These are phyloP conservation scores for Sinentomon sp. DNA, from an alignment of 2,888 invertebrate genomes.

Conservation along the genomic window DNA sequence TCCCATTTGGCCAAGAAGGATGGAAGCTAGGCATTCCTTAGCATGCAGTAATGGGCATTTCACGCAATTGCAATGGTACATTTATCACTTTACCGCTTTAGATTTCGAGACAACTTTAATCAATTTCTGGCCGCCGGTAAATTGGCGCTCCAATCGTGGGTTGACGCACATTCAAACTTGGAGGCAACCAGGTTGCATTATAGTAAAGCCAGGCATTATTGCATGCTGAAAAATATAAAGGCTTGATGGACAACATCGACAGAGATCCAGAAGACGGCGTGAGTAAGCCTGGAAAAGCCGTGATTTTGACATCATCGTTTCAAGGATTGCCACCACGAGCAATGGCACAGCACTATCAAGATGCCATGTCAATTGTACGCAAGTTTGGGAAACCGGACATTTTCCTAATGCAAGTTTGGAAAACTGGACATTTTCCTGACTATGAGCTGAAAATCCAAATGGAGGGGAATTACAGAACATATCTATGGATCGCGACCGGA, in stretches of 20 bases:
- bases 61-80: too few species aligned
- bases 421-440: constrained; percentile 22
- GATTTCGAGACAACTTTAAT: too few species aligned
- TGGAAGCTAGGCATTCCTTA: too few species aligned
- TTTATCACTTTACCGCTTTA: too few species aligned
- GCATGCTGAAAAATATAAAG: too few species aligned
- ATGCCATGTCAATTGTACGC: constrained; percentile 22
- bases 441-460: constrained; percentile 22
- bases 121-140: too few species aligned
- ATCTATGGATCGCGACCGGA: too few species aligned
- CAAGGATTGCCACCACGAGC: constrained; percentile 18
- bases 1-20: too few species aligned
- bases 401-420: constrained; percentile 21
- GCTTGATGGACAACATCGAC: constrained; percentile 3
- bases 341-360: constrained; percentile 21
- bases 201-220: too few species aligned
- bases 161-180: too few species aligned
- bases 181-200: too few species aligned
- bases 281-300: constrained; percentile 16
- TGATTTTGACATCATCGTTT: constrained; percentile 20
- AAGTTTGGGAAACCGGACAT: constrained; percentile 22
- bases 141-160: too few species aligned
- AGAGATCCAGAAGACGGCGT: constrained; percentile 6
- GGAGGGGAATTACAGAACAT: constrained; percentile 20
- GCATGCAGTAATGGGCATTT: background rate